Conservation (phyloP, 1,140 invertebrate genomes). For the Eriosoma lanigerum region DNA sequence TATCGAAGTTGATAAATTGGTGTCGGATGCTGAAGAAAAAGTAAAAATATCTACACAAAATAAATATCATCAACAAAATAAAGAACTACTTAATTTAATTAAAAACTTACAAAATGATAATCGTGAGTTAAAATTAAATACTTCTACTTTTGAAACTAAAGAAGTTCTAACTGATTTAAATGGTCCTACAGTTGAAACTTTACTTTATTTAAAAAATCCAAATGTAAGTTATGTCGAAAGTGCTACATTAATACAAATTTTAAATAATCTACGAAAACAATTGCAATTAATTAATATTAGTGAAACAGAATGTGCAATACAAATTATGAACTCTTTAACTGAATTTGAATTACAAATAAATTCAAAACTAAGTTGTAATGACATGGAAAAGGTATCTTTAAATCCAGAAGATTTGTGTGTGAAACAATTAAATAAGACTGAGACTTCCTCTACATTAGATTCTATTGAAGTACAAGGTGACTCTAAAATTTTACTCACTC, state of each 20-base stretch:
- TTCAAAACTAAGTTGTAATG: neutral
- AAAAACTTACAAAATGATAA: conserved; percentile 23
- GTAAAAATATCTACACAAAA: conserved; percentile 14
- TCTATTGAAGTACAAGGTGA: neutral
- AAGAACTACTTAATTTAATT: neutral
- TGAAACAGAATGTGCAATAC: neutral
- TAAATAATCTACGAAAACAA: neutral
- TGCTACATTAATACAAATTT: neutral
- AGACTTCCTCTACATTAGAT: neutral
- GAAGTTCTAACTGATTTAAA: conserved; percentile 31
- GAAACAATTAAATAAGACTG: neutral
- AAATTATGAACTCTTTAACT: neutral
- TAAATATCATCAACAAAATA: conserved; percentile 3
- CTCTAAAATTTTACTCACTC: neutral
- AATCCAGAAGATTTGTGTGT: neutral
- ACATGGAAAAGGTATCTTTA: neutral
- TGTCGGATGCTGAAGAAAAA: conserved; percentile 28
- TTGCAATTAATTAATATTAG: neutral
- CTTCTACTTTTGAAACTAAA: neutral
- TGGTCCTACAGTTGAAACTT: neutral
- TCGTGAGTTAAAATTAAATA: neutral
- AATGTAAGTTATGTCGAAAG: neutral
- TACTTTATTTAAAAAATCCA: neutral
- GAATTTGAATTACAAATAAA: neutral
- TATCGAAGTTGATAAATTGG: conserved; percentile 11